Percentiles rank a stretch among this genome's conserved stretches.
Conservation (phyloP, 2,113 vertebrate genomes). For the Dolichotis patagonum region DNA sequence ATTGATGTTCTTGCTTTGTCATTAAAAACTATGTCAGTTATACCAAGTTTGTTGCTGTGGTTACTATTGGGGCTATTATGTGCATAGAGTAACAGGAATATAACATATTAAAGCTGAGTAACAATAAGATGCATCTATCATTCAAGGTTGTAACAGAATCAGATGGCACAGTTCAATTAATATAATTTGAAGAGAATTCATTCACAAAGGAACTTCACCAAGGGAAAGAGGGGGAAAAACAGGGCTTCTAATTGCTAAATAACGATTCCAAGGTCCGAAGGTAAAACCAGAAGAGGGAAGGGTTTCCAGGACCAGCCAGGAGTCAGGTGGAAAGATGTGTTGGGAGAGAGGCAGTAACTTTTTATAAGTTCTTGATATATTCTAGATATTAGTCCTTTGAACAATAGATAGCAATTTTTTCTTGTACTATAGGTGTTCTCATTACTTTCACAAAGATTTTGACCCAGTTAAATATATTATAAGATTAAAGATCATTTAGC, state of each 20-base stretch:
- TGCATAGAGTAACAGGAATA: background rate
- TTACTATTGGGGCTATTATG: background rate
- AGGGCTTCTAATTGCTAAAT: background rate
- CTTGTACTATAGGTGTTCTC: background rate
- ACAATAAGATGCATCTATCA: background rate
- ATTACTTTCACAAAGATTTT: slow-evolving; percentile 17
- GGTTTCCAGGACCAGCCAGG: background rate
- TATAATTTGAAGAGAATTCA: background rate
- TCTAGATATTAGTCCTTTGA: background rate
- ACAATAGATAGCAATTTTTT: background rate
- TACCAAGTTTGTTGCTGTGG: background rate
- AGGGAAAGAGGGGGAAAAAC: background rate
- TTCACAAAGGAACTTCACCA: background rate
- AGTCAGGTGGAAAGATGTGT: background rate
- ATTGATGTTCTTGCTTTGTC: background rate
- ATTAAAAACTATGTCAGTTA: background rate
- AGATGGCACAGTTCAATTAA: background rate
- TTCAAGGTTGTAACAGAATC: background rate
- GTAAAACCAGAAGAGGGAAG: background rate
- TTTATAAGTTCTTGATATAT: background rate
- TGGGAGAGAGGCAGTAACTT: background rate
- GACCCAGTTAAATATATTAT: background rate
- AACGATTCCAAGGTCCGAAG: background rate
- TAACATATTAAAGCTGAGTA: background rate
- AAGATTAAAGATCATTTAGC: slow-evolving; percentile 19